phyloP scores from a whole-genome alignment of 2,888 invertebrate genomes.

The Keiferia lycopersicella region DNA sequence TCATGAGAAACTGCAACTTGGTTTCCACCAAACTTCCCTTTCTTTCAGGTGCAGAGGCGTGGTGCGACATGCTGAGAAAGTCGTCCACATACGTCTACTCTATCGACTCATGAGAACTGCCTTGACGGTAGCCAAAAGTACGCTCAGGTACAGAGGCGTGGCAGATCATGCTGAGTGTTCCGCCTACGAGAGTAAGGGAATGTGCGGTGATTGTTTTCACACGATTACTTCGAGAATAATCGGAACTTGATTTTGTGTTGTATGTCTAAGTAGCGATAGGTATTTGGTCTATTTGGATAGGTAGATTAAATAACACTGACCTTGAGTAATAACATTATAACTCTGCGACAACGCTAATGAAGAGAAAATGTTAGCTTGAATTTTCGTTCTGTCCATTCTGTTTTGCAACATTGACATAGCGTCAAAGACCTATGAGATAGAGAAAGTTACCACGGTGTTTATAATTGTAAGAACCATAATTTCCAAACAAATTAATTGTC shows the following conservation, averaged over 20 bases:
- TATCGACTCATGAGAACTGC: slow-evolving; percentile 10
- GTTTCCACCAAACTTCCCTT: not conserved
- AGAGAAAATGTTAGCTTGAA: not conserved
- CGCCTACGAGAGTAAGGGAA: slow-evolving; percentile 43
- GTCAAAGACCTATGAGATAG: not conserved
- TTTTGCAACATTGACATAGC: not conserved
- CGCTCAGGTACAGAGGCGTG: slow-evolving; percentile 36
- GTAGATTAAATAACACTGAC: no score
- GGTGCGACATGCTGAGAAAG: not conserved
- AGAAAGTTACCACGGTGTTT: slow-evolving; percentile 9
- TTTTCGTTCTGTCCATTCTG: not conserved
- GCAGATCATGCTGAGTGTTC: slow-evolving; percentile 51
- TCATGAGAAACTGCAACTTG: not conserved
- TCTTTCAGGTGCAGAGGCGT: slow-evolving; percentile 3
- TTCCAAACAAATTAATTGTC: slow-evolving; percentile 12
- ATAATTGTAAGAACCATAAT: not conserved
- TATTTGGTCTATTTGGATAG: not conserved
- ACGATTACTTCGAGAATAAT: slow-evolving; percentile 19
- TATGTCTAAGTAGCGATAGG: not conserved
- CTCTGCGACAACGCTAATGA: no score
- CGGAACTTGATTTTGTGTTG: not conserved
- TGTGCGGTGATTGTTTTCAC: slow-evolving; percentile 12
- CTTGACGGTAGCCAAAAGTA: not conserved
- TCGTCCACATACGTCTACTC: not conserved
- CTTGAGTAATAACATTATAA: no score